phyloP scores from a whole-genome alignment of 2,113 vertebrate species.

The Heteronetta atricapilla region DNA sequence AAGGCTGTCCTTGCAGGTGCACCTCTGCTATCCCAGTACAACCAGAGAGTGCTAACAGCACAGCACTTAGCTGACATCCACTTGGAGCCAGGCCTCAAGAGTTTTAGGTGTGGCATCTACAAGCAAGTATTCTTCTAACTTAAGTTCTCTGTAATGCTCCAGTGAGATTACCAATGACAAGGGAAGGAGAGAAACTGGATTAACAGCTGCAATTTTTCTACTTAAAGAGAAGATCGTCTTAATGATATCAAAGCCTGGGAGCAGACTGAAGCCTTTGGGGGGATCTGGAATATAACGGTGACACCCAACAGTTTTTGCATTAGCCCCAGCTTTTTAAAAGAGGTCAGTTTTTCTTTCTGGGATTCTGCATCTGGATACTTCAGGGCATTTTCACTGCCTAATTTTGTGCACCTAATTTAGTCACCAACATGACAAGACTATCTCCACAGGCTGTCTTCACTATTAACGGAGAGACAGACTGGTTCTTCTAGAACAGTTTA shows the following conservation, averaged over 20 bases:
- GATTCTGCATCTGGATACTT: neutral
- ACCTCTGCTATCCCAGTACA: neutral
- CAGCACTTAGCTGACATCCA: neutral
- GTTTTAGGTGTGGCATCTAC: neutral
- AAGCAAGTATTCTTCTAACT: neutral
- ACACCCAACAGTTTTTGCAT: neutral
- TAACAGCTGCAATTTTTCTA: neutral
- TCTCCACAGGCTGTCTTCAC: neutral
- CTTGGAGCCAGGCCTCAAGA: neutral
- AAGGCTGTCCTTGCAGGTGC: neutral
- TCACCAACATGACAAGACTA: neutral
- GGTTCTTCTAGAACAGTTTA: neutral
- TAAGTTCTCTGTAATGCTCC: neutral
- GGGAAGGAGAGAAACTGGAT: neutral
- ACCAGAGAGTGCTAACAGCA: neutral
- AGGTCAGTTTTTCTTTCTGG: neutral
- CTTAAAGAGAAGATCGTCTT: neutral
- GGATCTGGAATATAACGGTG: neutral
- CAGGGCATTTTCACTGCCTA: neutral
- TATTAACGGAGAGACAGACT: neutral
- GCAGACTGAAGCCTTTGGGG: neutral
- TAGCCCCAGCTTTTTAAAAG: neutral
- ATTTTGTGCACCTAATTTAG: neutral
- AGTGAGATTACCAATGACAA: neutral
- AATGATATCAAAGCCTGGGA: neutral